phyloP scores from a whole-genome alignment of 2,113 vertebrate genomes.

The Arenaria interpres region DNA sequence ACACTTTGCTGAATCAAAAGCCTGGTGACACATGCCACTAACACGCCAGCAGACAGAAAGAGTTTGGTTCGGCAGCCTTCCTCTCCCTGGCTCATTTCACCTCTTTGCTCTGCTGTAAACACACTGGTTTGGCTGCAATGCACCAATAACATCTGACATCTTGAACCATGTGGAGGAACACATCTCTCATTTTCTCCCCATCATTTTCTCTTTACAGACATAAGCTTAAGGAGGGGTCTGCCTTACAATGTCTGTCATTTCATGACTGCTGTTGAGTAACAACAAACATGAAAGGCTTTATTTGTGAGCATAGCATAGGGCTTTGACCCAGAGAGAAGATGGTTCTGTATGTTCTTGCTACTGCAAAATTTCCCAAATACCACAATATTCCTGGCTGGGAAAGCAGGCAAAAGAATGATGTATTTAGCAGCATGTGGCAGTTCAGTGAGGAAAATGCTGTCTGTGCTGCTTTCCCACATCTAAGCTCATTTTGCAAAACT shows the following conservation, averaged over 20 bases:
- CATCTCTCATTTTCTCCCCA: rapidly evolving
- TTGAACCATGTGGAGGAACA: background rate
- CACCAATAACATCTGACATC: background rate
- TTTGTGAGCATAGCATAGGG: background rate
- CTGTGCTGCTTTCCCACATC: background rate
- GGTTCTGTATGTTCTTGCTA: background rate
- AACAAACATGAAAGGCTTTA: background rate
- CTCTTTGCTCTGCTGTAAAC: background rate
- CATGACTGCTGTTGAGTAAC: background rate
- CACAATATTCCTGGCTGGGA: background rate
- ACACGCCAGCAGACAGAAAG: rapidly evolving
- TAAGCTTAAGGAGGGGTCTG: background rate
- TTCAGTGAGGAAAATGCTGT: background rate
- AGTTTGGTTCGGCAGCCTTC: background rate
- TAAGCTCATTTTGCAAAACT: background rate
- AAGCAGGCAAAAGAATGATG: background rate
- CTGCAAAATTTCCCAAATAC: background rate
- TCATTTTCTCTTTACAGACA: background rate
- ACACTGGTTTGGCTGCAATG: background rate
- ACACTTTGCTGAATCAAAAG: background rate
- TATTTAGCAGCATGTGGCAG: background rate
- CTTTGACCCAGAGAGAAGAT: background rate
- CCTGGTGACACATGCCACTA: rapidly evolving
- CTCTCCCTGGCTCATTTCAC: background rate
- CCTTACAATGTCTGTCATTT: background rate